A percentile compares a stretch with the other conserved stretches of the same genome.
Evolutionary conservation across 2,888 invertebrate genomes (phyloP).

Genomic region (Harpalus rubripes): DNA sequence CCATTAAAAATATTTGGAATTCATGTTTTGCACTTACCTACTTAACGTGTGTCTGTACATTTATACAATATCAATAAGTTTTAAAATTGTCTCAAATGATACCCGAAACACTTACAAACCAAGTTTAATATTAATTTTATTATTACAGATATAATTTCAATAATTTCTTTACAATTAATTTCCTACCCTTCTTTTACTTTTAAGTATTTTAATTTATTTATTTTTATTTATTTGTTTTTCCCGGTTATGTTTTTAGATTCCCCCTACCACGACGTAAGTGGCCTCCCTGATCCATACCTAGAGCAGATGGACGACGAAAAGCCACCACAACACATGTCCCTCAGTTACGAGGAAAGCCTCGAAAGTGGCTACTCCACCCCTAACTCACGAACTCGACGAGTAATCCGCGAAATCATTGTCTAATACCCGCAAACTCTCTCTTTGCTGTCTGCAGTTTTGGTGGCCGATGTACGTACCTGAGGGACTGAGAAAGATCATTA

Average conservation of each 20-base stretch:
- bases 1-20: too few species aligned
- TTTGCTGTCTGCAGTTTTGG: not conserved
- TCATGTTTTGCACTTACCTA: too few species aligned
- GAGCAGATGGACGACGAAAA: conserved; percentile 90
- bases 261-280: conserved; percentile 96
- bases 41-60: too few species aligned
- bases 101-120: too few species aligned
- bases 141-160: too few species aligned
- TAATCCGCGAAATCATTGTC: conserved; percentile 96
- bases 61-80: too few species aligned
- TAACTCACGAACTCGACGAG: conserved; percentile 93
- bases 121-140: too few species aligned
- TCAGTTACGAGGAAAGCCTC: conserved; percentile 95
- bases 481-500: conserved; percentile 42
- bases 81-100: too few species aligned
- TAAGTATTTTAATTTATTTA: conserved; percentile 12
- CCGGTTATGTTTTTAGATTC: conserved; percentile 82
- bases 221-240: conserved; percentile 52
- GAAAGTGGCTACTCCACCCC: conserved; percentile 97
- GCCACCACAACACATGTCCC: conserved; percentile 91
- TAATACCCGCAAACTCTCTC: conserved; percentile 74
- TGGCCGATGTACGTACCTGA: conserved; percentile 56
- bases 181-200: not conserved
- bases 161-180: not conserved
- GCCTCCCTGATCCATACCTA: conserved; percentile 92